A percentile compares a stretch with the other conserved stretches of the same genome.
Evolutionary conservation across 2,113 vertebrate genomes (phyloP).

Genomic region (Microtus montanus): DNA sequence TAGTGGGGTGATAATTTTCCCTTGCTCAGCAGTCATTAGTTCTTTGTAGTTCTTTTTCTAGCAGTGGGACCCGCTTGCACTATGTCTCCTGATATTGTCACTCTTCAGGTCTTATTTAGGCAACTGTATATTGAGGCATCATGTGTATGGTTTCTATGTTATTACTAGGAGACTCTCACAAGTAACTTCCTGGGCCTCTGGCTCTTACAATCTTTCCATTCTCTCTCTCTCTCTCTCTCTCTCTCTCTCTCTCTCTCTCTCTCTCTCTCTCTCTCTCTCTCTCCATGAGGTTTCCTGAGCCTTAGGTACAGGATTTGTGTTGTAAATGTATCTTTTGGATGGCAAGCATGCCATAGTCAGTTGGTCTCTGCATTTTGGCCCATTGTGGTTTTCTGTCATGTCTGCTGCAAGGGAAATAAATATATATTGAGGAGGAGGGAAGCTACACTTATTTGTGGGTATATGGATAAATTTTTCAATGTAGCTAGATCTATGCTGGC

Average conservation of each 20-base stretch:
- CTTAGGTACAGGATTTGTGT: background rate
- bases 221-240: background rate
- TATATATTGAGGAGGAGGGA: background rate
- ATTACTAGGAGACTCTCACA: background rate
- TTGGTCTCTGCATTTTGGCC: background rate
- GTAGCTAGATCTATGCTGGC: background rate
- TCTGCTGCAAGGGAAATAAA: background rate
- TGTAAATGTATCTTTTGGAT: background rate
- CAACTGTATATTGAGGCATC: background rate
- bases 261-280: background rate
- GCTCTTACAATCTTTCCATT: background rate
- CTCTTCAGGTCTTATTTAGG: background rate
- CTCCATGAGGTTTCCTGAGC: background rate
- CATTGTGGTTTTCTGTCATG: background rate
- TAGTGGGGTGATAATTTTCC: background rate
- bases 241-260: too few relatives aligned
- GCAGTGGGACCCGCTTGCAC: too few relatives aligned
- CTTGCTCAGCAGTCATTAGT: background rate
- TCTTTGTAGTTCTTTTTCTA: background rate
- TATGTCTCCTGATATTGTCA: background rate
- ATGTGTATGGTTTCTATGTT: background rate
- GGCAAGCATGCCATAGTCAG: background rate
- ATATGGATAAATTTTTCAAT: background rate
- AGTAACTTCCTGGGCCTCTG: background rate
- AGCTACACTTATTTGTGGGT: background rate